A percentile compares a stretch with the other conserved stretches of the same genome.
Evolutionary conservation across 1,140 invertebrate species (phyloP).

Genomic region (Magallana angulata): DNA sequence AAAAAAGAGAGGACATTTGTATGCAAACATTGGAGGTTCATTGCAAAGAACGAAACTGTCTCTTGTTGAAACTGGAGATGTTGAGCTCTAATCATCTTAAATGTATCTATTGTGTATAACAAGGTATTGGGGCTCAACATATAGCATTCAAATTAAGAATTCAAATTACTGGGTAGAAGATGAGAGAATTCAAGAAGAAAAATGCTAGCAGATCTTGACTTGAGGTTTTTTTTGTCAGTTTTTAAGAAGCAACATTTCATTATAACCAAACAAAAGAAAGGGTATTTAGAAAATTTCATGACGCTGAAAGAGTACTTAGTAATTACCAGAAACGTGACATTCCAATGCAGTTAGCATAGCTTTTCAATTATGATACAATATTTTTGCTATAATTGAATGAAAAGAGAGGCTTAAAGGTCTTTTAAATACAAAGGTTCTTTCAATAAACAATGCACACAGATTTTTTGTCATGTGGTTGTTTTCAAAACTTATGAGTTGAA

Average conservation of each 20-base stretch:
- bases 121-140: no score
- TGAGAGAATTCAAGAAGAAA: no score
- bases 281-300: no score
- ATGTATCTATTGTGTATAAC: no score
- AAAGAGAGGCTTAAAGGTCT: not conserved
- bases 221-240: no score
- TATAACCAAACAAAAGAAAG: no score
- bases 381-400: not conserved
- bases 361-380: constrained; percentile 17
- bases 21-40: constrained; percentile 19
- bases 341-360: not conserved
- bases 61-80: not conserved
- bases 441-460: not conserved
- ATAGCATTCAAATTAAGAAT: no score
- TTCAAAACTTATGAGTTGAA: not conserved
- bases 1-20: not conserved
- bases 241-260: no score
- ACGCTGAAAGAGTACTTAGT: not conserved
- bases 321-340: not conserved
- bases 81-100: no score
- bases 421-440: not conserved
- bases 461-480: not conserved
- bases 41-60: not conserved
- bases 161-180: no score
- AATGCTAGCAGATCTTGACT: no score